Conservation (phyloP, 2,797 vertebrate species). For the Synanceia verrucosa region DNA sequence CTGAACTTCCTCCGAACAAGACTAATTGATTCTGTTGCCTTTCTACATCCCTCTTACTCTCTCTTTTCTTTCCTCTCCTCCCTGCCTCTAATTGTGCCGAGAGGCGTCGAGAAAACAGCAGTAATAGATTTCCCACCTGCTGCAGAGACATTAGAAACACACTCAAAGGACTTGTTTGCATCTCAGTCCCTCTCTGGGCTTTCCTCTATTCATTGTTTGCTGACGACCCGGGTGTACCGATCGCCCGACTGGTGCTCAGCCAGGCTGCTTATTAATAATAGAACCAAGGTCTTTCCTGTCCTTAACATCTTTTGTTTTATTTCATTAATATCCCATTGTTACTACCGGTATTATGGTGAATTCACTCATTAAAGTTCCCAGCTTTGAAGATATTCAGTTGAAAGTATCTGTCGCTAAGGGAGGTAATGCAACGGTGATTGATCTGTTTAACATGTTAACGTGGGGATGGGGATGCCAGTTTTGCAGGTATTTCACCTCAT, state of each 20-base stretch:
- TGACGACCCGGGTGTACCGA: conserved; percentile 32
- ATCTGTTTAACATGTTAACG: too few relatives aligned
- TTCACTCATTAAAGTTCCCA: background rate
- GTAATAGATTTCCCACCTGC: conserved; percentile 70
- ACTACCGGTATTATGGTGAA: background rate
- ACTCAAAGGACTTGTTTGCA: conserved; percentile 54
- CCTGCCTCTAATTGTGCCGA: conserved; percentile 43
- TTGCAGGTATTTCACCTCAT: too few relatives aligned
- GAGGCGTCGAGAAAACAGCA: conserved; percentile 55
- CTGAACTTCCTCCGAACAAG: conserved; percentile 57
- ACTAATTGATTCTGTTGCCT: conserved; percentile 72
- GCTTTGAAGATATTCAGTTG: too few relatives aligned
- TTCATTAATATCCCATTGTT: background rate
- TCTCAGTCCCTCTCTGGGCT: conserved; percentile 6
- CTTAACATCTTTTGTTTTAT: background rate
- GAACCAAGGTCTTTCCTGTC: background rate
- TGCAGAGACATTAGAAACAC: conserved; percentile 64
- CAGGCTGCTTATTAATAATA: conserved; percentile 4
- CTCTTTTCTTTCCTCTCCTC: conserved; percentile 19
- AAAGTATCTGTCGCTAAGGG: too few relatives aligned
- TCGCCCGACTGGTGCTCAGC: conserved; percentile 7
- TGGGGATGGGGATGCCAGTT: too few relatives aligned
- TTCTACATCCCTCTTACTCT: conserved; percentile 47
- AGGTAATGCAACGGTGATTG: too few relatives aligned
- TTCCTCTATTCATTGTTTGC: conserved; percentile 36